Base-by-base conservation (phyloP, 2,888 invertebrate species). In the Hermaeophaga mercurialis region DNA sequence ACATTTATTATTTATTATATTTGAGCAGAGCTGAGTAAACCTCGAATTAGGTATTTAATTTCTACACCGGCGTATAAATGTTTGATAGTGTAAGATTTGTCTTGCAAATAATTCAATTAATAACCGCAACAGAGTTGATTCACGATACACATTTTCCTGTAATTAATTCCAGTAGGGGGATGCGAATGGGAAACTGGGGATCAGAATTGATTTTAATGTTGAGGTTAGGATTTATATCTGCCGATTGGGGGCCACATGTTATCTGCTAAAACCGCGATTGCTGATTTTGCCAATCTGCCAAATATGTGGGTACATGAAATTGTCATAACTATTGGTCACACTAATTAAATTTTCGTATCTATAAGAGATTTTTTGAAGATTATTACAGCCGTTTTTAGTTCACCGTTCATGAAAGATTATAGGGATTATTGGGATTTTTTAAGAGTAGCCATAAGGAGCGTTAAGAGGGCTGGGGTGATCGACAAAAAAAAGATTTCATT, bases 191-290 rank as follows among this genome's bases (percentile, higher is more conserved):
- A 50, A 47, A 47, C 48, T 34, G 43, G 38, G 55, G 45, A 44
- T 53, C 47, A 52, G 47, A 59, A 59, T 59, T 53, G 56, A 59
- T 59, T 59, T 56, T 26, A 48, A 56, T 52, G 45, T 39, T 48
- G 44, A 56, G 47, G 46, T 38, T 45, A 33, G 46, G 53, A 56
- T 56, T 59, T 59, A 43, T 58, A 49, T 56, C 48, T 56, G 45
- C 24, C 50, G 56, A 56, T 48, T 56, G 47, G 48, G n/a, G 33
- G 8, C 38, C 46, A 39, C 39, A 24, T 43, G 47, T 41, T 50
- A 56, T 56, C 41, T 47, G 47, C 34, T 47, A 47, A 47, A 39
- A 43, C 17, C 39, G 55, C 38, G 44, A 48, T 55, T 33, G 56
- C 38, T 22, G 56, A 46, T 36, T 56, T 38, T 28, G 36, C 41